Percentiles rank a stretch among this genome's conserved stretches.
These are phyloP conservation scores for Piprites chloris DNA, from an alignment of 2,113 vertebrate species.

Conservation along the genomic window DNA sequence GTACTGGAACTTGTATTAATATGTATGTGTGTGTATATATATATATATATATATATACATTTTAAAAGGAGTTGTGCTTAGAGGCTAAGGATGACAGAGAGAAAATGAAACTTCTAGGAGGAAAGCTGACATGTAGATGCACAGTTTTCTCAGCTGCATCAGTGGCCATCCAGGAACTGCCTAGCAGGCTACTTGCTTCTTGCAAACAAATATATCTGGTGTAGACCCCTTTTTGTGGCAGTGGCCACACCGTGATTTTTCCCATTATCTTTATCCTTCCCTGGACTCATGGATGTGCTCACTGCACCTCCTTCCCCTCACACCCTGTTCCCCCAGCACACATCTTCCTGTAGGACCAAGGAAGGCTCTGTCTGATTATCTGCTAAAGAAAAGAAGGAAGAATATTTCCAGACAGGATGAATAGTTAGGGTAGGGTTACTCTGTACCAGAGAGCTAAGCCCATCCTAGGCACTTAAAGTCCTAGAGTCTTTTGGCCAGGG, in stretches of 20 bases:
- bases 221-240: fast-evolving
- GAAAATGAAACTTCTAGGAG: background rate
- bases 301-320: background rate
- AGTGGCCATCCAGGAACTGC: background rate
- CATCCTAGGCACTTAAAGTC: background rate
- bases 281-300: background rate
- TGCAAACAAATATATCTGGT: fast-evolving
- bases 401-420: background rate
- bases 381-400: background rate
- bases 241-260: background rate
- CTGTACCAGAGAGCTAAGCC: background rate
- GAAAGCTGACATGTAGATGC: background rate
- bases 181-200: background rate
- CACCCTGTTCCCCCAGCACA: background rate
- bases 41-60: no score
- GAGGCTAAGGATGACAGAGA: background rate
- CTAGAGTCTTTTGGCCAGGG: background rate
- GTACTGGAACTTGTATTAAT: background rate
- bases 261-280: background rate
- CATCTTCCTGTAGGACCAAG: background rate
- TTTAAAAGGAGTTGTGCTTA: background rate
- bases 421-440: background rate
- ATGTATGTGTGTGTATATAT: no score
- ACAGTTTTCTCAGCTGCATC: background rate
- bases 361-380: background rate